Base-by-base conservation (phyloP, 2,113 vertebrate genomes). In the Okapia johnstoni region DNA sequence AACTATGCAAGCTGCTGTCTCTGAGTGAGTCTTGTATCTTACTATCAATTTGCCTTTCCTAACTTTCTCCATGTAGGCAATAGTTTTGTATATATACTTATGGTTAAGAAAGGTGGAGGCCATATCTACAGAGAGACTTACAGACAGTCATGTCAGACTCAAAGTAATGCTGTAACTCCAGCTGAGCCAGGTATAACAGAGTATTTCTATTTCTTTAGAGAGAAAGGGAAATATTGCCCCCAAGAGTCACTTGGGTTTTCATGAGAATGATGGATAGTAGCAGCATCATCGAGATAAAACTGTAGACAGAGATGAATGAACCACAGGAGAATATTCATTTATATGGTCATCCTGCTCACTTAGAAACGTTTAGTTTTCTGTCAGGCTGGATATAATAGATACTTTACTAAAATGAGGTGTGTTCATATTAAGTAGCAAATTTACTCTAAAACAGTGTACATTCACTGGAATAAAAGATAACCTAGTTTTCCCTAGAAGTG, bases 371-470 rank as follows among this genome's bases (percentile, higher is more conserved):
- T 48, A 43, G 21, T 93, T 96, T 97, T 28, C 3, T 94, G 94
- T 97, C 85, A 90, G 54, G 46, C 70, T 88, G 79, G 73, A 36
- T 90, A 79, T 94, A 40, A 88, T 86, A 97, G 83, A 86, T 63
- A 90, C 33, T 0, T 83, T 57, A 81, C 23, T 86, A 70, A 97
- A 97, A 97, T 0, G 15, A 93, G 30, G 0, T 2, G 81, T 96
- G 50, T 83, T 96, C 28, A 7, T 97, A 76, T 91, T 91, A 96
- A 40, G 25, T 66, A 85, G 86, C 76, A 98, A 66, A 84, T 94
- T 98, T 97, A 96, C 13, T 79, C 83, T 86, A 97, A 97, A 97
- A 96, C 91, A 88, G 17, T 66, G 66, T 97, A 97, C 91, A 93
- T 89, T 93, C 61, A 85, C 25, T 98, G 93, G 93, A 60, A 86